A percentile compares a stretch with the other conserved stretches of the same genome.
These are phyloP conservation scores for Onthophagus taurus DNA, from an alignment of 1,140 invertebrate genomes.

Conservation along the genomic window DNA sequence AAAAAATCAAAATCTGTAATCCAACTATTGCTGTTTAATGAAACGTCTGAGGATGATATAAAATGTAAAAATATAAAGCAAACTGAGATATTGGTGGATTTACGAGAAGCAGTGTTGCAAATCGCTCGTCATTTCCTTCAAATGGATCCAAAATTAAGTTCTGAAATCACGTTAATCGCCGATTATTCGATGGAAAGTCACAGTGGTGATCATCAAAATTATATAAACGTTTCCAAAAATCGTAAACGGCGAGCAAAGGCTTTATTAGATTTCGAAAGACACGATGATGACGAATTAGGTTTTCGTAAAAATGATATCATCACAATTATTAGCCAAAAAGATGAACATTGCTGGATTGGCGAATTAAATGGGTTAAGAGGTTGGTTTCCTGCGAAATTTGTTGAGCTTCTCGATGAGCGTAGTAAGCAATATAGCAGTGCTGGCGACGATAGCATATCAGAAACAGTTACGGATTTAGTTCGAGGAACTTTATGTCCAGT, in stretches of 20 bases:
- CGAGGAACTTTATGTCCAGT: constrained; percentile 88
- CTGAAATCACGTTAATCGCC: constrained; percentile 68
- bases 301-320: constrained; percentile 98
- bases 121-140: constrained; percentile 84
- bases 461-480: constrained; percentile 92
- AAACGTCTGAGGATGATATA: constrained; percentile 66
- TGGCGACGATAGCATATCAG: constrained; percentile 94
- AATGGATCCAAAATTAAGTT: constrained; percentile 62
- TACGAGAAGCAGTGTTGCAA: constrained; percentile 88
- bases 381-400: constrained; percentile 99
- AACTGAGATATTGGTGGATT: constrained; percentile 86
- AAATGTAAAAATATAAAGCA: constrained; percentile 97
- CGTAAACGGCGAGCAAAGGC: constrained; percentile 90
- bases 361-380: constrained; percentile 93
- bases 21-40: constrained; percentile 81
- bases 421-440: constrained; percentile 93
- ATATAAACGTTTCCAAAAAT: constrained; percentile 81
- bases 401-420: constrained; percentile 91
- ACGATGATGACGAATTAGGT: constrained; percentile 97
- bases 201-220: constrained; percentile 86
- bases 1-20: constrained; percentile 86
- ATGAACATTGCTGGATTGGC: constrained; percentile 99
- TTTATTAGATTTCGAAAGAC: constrained; percentile 91
- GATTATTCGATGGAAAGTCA: constrained; percentile 96
- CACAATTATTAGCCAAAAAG: constrained; percentile 93